These are phyloP conservation scores for Eurytoma californica DNA, from an alignment of 2,888 invertebrate species.

Conservation along the genomic window DNA sequence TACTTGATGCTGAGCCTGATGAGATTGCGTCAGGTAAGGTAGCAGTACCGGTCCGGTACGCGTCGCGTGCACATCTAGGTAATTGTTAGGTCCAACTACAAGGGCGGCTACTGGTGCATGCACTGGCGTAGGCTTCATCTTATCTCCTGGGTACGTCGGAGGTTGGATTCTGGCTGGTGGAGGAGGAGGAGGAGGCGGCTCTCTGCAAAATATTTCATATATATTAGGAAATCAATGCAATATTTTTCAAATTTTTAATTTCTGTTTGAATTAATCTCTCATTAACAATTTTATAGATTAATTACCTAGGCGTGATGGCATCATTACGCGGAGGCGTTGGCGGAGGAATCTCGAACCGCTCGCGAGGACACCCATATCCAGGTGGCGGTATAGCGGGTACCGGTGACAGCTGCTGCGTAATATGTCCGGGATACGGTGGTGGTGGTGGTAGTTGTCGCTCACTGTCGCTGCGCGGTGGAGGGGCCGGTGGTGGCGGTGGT, in stretches of 20 bases:
- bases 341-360: constrained; percentile 73
- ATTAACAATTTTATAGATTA: constrained; percentile 71
- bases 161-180: constrained; percentile 76
- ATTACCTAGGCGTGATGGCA: constrained; percentile 77
- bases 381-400: constrained; percentile 76
- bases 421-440: constrained; percentile 62
- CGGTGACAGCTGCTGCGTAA: constrained; percentile 65
- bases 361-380: constrained; percentile 75
- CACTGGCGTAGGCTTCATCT: constrained; percentile 74
- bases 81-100: constrained; percentile 80
- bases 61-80: constrained; percentile 80
- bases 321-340: constrained; percentile 73
- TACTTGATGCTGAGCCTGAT: constrained; percentile 84
- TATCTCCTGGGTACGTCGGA: constrained; percentile 75
- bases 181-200: constrained; percentile 79
- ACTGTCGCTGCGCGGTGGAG: constrained; percentile 77
- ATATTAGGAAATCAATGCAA: background rate
- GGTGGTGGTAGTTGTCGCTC: constrained; percentile 76
- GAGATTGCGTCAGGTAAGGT: constrained; percentile 78
- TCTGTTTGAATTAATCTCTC: background rate
- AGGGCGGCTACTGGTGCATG: constrained; percentile 77
- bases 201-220: constrained; percentile 30
- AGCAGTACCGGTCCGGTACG: constrained; percentile 76
- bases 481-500: constrained; percentile 79
- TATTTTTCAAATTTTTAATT: background rate